Base-by-base conservation (phyloP, 1,140 invertebrate species). In the Solen grandis region DNA sequence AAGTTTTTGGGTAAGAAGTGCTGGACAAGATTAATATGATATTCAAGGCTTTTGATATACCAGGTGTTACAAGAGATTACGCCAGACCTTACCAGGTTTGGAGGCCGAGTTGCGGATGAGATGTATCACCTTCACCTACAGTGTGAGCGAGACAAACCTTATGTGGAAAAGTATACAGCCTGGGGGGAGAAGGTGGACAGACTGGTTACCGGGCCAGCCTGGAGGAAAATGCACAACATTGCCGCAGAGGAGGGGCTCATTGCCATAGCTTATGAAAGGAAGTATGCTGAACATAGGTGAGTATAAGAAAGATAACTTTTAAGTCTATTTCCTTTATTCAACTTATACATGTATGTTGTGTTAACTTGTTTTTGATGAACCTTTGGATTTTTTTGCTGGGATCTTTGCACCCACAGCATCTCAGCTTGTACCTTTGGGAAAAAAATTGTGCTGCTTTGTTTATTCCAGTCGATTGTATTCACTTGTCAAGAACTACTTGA, bases 241-340 rank as follows among this genome's bases (percentile, higher is more conserved):
- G 90, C 94, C 33, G 94, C 94, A 27, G 91, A 94, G 86, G 94
- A 95, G 88, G 94, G 94, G 1, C 86, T 95, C 0, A 90, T 95
- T 62, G 91, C 94, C 2, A 92, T 93, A 77, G 93, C 93, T 10
- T 95, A 95, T 89, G 93, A 94, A 75, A 89, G 92, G 29, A 91
- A 93, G 69, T 90, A 88, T 84, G 90, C 81, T 50, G 89, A 93
- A 72, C 93, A 82, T 79, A 92, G 91, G 91, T 91, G 83, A 22
- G 54, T n/a, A 10, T 65, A 27, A n/a, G n/a, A n/a, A n/a, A n/a
- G n/a, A n/a, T n/a, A n/a, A n/a, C n/a, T n/a, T n/a, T n/a, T n/a
- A n/a, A n/a, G n/a, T n/a, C n/a, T n/a, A n/a, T n/a, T n/a, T n/a
- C n/a, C n/a, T n/a, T n/a, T n/a, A n/a, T n/a, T n/a, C n/a, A n/a